Percentiles rank a stretch among this genome's conserved stretches.
phyloP scores from a whole-genome alignment of 2,113 vertebrate genomes.

The Mormyrus iriodes region DNA sequence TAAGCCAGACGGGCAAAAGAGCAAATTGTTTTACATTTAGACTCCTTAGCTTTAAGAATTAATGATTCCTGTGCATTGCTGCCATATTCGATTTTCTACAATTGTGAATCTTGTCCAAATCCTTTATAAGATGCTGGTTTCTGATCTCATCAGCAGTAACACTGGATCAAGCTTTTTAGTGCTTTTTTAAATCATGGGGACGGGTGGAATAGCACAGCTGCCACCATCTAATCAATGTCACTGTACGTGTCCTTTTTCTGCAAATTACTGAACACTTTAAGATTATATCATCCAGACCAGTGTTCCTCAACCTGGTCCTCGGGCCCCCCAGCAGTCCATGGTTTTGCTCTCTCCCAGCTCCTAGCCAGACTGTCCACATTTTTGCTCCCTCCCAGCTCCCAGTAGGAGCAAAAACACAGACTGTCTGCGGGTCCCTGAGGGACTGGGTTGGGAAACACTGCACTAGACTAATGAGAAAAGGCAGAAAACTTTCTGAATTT shows the following conservation, averaged over 20 bases:
- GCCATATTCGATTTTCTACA: background rate
- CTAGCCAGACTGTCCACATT: background rate
- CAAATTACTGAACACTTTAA: background rate
- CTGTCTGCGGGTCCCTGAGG: background rate
- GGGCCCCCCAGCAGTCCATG: background rate
- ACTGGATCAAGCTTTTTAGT: background rate
- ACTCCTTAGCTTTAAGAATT: background rate
- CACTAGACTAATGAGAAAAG: background rate
- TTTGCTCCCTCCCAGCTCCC: too few relatives aligned
- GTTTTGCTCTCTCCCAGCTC: background rate
- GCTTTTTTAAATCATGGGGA: background rate
- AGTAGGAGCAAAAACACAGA: background rate
- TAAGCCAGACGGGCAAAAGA: background rate
- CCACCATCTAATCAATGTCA: background rate
- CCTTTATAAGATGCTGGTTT: background rate
- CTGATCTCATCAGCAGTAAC: background rate
- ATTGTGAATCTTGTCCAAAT: background rate
- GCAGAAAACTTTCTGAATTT: background rate
- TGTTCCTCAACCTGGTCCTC: background rate
- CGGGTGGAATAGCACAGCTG: background rate
- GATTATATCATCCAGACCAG: background rate
- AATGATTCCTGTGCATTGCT: background rate
- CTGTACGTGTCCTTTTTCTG: background rate
- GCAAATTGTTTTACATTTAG: background rate
- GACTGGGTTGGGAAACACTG: background rate